A percentile compares a stretch with the other conserved stretches of the same genome.
These are phyloP conservation scores for Dinocampus coccinellae DNA, from an alignment of 2,888 invertebrate genomes.

Conservation along the genomic window DNA sequence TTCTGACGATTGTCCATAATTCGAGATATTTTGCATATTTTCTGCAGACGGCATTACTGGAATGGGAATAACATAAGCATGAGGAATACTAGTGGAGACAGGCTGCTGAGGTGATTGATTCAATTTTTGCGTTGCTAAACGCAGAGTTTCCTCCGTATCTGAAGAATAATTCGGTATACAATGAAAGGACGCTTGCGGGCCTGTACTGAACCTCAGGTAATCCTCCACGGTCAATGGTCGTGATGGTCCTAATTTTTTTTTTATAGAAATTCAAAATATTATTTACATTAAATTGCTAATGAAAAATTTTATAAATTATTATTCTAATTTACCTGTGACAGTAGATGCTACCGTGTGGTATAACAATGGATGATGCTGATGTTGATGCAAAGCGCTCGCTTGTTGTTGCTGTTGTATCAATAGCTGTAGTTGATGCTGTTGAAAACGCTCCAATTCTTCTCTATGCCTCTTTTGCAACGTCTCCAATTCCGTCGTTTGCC, in stretches of 20 bases:
- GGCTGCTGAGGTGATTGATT: constrained; percentile 56
- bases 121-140: constrained; percentile 64
- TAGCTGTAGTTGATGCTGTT: constrained; percentile 65
- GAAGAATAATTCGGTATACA: constrained; percentile 61
- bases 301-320: too few relatives aligned
- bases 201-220: constrained; percentile 64
- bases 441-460: constrained; percentile 66
- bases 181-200: constrained; percentile 62
- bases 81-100: constrained; percentile 54
- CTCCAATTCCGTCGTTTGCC: constrained; percentile 70
- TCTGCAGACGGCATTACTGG: constrained; percentile 65
- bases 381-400: constrained; percentile 65
- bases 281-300: not conserved
- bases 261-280: not conserved
- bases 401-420: constrained; percentile 66
- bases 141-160: constrained; percentile 66
- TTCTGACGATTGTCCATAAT: constrained; percentile 31
- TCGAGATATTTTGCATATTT: constrained; percentile 49
- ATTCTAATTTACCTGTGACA: constrained; percentile 60
- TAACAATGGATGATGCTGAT: constrained; percentile 64
- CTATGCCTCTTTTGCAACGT: constrained; percentile 69
- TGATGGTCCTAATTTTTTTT: constrained; percentile 59
- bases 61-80: constrained; percentile 67
- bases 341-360: constrained; percentile 62
- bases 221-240: constrained; percentile 64